Conservation (phyloP, 2,113 vertebrate genomes). For the Hydropotes inermis region DNA sequence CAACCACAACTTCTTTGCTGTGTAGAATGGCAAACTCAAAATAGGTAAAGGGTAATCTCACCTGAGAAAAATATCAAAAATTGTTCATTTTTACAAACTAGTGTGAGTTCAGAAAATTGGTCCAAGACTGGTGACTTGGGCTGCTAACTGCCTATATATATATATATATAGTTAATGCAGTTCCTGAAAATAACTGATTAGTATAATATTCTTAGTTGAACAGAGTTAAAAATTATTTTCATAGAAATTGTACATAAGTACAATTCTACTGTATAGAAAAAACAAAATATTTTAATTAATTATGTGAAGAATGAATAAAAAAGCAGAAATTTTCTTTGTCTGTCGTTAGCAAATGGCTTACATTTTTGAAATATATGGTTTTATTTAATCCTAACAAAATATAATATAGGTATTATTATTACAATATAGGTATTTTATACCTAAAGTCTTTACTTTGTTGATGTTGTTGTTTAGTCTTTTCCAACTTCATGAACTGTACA, state of each 20-base stretch:
- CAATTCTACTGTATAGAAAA: not conserved
- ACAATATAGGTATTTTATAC: too few relatives aligned
- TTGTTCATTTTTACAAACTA: not conserved
- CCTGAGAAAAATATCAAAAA: not conserved
- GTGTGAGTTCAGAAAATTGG: not conserved
- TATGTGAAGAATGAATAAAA: not conserved
- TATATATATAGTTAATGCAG: not conserved
- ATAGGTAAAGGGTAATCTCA: not conserved
- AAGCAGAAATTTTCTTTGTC: not conserved
- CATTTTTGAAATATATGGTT: not conserved
- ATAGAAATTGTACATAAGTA: not conserved
- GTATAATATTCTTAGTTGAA: not conserved
- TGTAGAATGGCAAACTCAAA: not conserved
- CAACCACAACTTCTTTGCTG: not conserved
- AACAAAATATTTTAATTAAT: not conserved
- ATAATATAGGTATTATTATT: not conserved
- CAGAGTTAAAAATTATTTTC: not conserved
- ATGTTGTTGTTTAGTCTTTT: not conserved
- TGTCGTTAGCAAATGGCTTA: not conserved
- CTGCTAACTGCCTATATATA: not conserved
- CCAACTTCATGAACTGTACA: not conserved
- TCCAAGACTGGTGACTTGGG: not conserved
- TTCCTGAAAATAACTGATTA: not conserved
- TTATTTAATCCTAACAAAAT: not conserved
- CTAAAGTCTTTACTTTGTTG: not conserved